These are phyloP conservation scores for Linnaemya vulpina DNA, from an alignment of 2,888 invertebrate species.

Conservation along the genomic window DNA sequence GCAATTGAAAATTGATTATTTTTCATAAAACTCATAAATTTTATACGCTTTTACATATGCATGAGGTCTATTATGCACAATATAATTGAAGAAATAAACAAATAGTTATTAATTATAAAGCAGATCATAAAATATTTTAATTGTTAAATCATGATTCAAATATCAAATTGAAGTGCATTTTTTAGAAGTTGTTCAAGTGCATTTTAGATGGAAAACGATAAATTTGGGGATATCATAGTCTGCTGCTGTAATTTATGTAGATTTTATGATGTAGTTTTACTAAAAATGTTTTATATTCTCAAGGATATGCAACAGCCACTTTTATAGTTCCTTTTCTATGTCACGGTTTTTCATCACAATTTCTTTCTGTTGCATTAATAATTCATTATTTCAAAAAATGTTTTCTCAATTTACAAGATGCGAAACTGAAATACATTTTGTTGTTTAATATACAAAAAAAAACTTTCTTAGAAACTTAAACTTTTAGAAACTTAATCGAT, in stretches of 20 bases:
- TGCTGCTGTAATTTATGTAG: not conserved
- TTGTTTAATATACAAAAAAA: too few relatives aligned
- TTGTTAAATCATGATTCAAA: slow-evolving; percentile 63
- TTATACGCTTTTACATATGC: slow-evolving; percentile 10
- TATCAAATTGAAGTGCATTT: slow-evolving; percentile 6
- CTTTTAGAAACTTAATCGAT: too few relatives aligned
- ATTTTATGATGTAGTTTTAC: too few relatives aligned
- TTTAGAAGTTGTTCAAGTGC: not conserved
- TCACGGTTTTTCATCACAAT: too few relatives aligned
- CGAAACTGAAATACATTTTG: too few relatives aligned
- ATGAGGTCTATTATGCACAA: not conserved
- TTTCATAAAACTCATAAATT: slow-evolving; percentile 18
- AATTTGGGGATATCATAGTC: not conserved
- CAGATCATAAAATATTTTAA: slow-evolving; percentile 65
- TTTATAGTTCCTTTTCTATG: too few relatives aligned
- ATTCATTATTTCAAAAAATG: too few relatives aligned
- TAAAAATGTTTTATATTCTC: too few relatives aligned
- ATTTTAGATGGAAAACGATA: not conserved
- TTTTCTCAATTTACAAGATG: too few relatives aligned
- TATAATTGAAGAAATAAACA: not conserved
- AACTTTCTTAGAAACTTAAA: too few relatives aligned
- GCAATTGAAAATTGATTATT: not conserved
- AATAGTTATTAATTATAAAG: slow-evolving; percentile 55
- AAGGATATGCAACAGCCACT: too few relatives aligned
- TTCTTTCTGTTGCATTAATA: too few relatives aligned